These are phyloP conservation scores for Tiliqua scincoides DNA, from an alignment of 2,113 vertebrate species.

Conservation along the genomic window DNA sequence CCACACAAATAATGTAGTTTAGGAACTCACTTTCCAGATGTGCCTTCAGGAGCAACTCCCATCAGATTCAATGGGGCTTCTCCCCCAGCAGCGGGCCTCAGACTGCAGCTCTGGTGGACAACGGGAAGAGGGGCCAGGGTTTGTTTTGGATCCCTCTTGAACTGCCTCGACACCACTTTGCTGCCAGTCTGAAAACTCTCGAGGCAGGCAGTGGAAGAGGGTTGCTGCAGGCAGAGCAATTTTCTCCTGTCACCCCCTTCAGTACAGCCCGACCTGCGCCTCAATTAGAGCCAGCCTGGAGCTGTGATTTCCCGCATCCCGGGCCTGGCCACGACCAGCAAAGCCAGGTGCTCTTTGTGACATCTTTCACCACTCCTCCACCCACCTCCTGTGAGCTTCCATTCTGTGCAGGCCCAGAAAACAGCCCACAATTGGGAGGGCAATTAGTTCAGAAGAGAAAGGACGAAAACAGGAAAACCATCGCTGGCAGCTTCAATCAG, in stretches of 20 bases:
- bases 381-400: constrained; percentile 15
- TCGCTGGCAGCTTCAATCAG: constrained; percentile 66
- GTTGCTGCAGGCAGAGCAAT: constrained; percentile 37
- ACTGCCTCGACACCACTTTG: constrained; percentile 27
- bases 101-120: no score
- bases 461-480: constrained; percentile 47
- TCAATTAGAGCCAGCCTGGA: constrained; percentile 35
- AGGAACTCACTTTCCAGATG: no score
- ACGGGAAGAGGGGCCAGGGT: background rate
- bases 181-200: constrained; percentile 2
- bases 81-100: no score
- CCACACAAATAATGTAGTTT: no score
- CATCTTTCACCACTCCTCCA: constrained; percentile 53
- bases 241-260: constrained; percentile 43
- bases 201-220: constrained; percentile 28
- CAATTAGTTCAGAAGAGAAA: constrained; percentile 39
- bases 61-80: no score
- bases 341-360: constrained; percentile 52
- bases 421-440: background rate
- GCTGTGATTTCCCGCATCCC: constrained; percentile 50
- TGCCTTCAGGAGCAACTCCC: no score
- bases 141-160: background rate
- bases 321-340: constrained; percentile 22
- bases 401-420: constrained; percentile 24
- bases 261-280: constrained; percentile 23